Conservation (phyloP, 2,797 vertebrate genomes). For the Anguilla anguilla region DNA sequence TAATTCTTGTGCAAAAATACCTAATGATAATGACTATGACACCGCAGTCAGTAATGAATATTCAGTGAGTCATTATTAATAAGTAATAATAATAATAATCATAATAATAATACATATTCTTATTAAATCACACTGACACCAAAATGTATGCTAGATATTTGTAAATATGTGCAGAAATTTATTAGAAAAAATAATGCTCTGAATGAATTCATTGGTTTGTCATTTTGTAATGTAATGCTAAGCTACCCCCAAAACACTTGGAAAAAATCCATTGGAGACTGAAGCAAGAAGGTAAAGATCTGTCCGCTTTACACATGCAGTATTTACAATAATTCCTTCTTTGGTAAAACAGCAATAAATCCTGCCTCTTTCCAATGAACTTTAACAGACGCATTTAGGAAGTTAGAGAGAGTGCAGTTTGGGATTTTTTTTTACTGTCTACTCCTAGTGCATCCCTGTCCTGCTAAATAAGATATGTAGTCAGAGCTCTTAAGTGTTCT, state of each 20-base stretch:
- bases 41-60: background rate
- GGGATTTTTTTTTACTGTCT: background rate
- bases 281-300: background rate
- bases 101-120: too few species aligned
- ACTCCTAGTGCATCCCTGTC: background rate
- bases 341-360: background rate
- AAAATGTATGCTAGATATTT: background rate
- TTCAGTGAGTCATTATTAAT: background rate
- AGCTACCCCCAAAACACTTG: background rate
- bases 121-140: background rate
- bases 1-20: background rate
- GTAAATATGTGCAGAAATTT: background rate
- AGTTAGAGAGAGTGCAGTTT: background rate
- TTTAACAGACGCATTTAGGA: background rate
- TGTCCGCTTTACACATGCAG: background rate
- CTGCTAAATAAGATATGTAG: background rate
- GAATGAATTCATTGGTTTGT: background rate
- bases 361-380: background rate
- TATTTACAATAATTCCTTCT: background rate
- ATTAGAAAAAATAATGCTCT: background rate
- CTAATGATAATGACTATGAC: background rate
- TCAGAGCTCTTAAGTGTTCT: constrained; percentile 12
- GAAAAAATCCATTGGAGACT: background rate
- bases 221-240: background rate
- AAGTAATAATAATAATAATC: too few species aligned